These are phyloP conservation scores for Polyploca ridens DNA, from an alignment of 2,888 invertebrate genomes.

Conservation along the genomic window DNA sequence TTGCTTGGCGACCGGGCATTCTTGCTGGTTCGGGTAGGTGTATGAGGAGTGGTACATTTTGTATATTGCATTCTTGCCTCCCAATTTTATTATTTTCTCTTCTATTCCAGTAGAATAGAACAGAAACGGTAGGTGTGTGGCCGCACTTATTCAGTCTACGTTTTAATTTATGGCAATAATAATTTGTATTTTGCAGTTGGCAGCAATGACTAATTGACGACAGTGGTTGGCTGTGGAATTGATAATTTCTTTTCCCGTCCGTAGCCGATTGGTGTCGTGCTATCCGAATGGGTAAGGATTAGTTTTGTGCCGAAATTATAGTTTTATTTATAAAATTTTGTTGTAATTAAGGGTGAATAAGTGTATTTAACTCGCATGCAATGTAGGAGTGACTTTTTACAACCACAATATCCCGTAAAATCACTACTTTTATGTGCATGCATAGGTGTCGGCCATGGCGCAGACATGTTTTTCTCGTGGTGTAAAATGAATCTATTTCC, in stretches of 20 bases:
- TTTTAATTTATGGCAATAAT: slow-evolving; percentile 27
- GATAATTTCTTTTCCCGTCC: slow-evolving; percentile 83
- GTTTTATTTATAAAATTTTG: slow-evolving; percentile 54
- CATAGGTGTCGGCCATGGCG: slow-evolving; percentile 83
- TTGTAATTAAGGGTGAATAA: slow-evolving; percentile 53
- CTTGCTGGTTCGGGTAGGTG: no score
- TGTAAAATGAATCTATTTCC: slow-evolving; percentile 76
- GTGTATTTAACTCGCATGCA: slow-evolving; percentile 49
- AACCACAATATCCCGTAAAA: slow-evolving; percentile 32
- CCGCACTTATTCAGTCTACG: no score
- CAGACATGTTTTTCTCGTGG: slow-evolving; percentile 85
- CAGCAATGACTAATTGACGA: slow-evolving; percentile 57
- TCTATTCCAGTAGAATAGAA: no score
- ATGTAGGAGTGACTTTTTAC: slow-evolving; percentile 59
- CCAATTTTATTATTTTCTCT: no score
- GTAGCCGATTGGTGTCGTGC: slow-evolving; percentile 84
- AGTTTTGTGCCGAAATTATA: slow-evolving; percentile 71
- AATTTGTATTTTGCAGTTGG: slow-evolving; percentile 60
- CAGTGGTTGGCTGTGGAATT: slow-evolving; percentile 55
- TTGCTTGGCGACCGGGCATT: no score
- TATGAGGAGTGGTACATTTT: no score
- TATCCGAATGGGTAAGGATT: slow-evolving; percentile 83
- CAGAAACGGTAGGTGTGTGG: no score
- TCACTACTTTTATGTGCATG: slow-evolving; percentile 50
- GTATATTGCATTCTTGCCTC: no score